Percentiles rank a stretch among this genome's conserved stretches.
These are phyloP conservation scores for Drosophila nannoptera DNA, from an alignment of 1,140 invertebrate genomes.

Conservation along the genomic window DNA sequence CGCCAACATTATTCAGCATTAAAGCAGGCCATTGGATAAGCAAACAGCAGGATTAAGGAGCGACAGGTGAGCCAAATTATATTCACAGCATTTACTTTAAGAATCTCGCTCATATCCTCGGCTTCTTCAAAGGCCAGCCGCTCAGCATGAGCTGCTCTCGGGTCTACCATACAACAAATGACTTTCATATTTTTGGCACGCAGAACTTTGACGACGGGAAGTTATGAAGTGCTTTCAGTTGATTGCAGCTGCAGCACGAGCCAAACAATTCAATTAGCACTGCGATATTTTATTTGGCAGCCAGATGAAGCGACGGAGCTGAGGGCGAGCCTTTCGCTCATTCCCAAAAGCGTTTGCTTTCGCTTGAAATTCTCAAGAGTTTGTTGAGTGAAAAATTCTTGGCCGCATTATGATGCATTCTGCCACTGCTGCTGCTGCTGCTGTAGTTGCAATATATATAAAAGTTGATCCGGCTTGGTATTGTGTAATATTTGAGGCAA, in stretches of 20 bases:
- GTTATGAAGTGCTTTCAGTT: constrained; percentile 3
- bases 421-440: constrained; percentile 26
- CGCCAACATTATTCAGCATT: constrained; percentile 5
- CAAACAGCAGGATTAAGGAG: constrained; percentile 2
- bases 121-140: neutral
- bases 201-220: constrained; percentile 1
- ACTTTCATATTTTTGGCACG: neutral
- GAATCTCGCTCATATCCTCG: neutral
- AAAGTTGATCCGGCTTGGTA: neutral
- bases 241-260: constrained; percentile 2
- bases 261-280: constrained; percentile 62
- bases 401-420: constrained; percentile 46
- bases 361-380: constrained; percentile 45
- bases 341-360: neutral
- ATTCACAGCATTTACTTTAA: neutral
- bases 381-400: constrained; percentile 65
- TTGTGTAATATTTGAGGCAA: constrained; percentile 3
- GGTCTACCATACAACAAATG: neutral
- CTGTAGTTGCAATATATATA: constrained; percentile 26
- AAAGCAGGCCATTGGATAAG: constrained; percentile 15
- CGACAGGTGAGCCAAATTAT: constrained; percentile 2
- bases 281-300: constrained; percentile 46
- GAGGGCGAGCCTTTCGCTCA: constrained; percentile 27
- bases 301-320: constrained; percentile 47
- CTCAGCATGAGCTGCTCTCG: too few relatives aligned